Percentiles rank a stretch among this genome's conserved stretches.
Evolutionary conservation across 2,888 invertebrate species (phyloP).

Genomic region (Anaspis maculata): DNA sequence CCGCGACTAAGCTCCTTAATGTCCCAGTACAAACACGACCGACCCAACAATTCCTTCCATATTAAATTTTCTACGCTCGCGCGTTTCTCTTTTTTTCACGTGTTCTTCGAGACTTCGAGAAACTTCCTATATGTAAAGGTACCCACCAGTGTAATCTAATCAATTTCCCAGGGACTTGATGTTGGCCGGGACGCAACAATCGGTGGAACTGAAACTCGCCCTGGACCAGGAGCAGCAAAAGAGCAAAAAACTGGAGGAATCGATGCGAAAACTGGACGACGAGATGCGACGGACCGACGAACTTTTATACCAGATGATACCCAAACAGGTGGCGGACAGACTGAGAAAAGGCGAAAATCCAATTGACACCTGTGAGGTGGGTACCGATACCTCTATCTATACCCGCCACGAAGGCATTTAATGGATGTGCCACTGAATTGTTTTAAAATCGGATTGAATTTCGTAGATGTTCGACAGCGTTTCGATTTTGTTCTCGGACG

Average conservation of each 20-base stretch:
- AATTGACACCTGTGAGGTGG: constrained; percentile 93
- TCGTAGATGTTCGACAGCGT: constrained; percentile 91
- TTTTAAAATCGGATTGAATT: not conserved
- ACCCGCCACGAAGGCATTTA: no score
- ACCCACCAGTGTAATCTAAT: no score
- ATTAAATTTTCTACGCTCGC: no score
- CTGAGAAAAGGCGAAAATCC: constrained; percentile 90
- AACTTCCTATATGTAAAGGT: no score
- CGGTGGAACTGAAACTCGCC: constrained; percentile 90
- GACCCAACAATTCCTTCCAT: no score
- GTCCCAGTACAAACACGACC: no score
- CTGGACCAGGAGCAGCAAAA: constrained; percentile 95
- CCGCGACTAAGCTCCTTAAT: no score
- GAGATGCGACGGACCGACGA: constrained; percentile 96
- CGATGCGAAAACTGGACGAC: constrained; percentile 90
- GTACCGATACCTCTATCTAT: no score
- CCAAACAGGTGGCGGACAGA: constrained; percentile 92
- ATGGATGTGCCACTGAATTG: constrained; percentile 1
- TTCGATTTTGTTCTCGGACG: constrained; percentile 94
- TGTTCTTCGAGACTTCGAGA: no score
- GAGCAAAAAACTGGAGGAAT: constrained; percentile 91
- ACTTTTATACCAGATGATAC: constrained; percentile 96
- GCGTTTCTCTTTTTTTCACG: no score
- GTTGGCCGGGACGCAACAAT: constrained; percentile 94
- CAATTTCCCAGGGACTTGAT: constrained; percentile 79